Evolutionary conservation across 2,888 invertebrate species (phyloP).

Genomic region (Nowickia ferox): DNA sequence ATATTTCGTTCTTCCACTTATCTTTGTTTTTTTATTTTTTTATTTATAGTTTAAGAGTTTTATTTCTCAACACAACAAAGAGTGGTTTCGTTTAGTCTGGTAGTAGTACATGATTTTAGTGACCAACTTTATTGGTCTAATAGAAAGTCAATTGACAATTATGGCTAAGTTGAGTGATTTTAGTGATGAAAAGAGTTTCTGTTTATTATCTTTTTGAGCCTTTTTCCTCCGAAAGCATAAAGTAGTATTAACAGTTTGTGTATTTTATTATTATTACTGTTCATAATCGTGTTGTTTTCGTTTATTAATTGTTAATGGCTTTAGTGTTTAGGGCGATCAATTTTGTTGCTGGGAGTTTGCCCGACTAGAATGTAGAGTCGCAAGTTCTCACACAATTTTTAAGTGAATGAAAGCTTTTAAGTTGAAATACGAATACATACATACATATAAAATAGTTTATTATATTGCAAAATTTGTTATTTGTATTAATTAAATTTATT

Average conservation of each 20-base stretch:
- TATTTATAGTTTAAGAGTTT: conserved; percentile 9
- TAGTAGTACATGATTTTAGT: conserved; percentile 71
- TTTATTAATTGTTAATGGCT: conserved; percentile 70
- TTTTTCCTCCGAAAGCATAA: conserved; percentile 7
- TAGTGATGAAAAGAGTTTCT: conserved; percentile 54
- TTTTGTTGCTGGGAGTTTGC: conserved; percentile 16
- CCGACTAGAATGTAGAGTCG: background rate
- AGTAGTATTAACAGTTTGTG: conserved; percentile 30
- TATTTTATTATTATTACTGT: conserved; percentile 54
- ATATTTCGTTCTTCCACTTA: background rate
- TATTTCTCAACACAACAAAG: conserved; percentile 31
- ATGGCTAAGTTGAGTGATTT: conserved; percentile 74
- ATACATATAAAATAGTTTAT: background rate
- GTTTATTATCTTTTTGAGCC: conserved; percentile 10
- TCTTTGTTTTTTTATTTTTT: conserved; percentile 5
- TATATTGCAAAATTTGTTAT: background rate
- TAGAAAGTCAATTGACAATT: conserved; percentile 82
- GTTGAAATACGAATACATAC: background rate
- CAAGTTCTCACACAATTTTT: conserved; percentile 33
- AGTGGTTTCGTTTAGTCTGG: conserved; percentile 55
- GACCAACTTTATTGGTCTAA: conserved; percentile 71
- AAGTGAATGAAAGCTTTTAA: background rate
- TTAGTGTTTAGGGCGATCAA: conserved; percentile 58
- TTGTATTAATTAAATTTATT: background rate
- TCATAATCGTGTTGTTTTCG: conserved; percentile 67